These are phyloP conservation scores for Catostomus latipinnis DNA, from an alignment of 2,797 vertebrate species.

Conservation along the genomic window DNA sequence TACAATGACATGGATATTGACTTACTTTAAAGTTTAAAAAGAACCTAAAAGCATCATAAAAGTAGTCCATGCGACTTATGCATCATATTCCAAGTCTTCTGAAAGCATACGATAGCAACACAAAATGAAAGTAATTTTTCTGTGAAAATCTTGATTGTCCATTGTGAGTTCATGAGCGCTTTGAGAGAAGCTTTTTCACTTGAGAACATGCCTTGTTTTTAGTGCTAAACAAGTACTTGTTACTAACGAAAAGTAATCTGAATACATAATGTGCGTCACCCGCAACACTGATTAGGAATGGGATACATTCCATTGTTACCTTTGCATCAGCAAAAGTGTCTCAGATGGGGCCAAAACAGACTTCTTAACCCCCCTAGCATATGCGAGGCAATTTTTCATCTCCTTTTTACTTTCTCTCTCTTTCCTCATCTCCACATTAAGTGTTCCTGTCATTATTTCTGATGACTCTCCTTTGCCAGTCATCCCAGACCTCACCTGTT, in stretches of 20 bases:
- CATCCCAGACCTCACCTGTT: slow-evolving; percentile 60
- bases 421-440: slow-evolving; percentile 34
- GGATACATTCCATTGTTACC: neutral
- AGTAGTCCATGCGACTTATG: too few relatives aligned
- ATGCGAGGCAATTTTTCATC: slow-evolving; percentile 14
- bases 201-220: too few relatives aligned
- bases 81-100: too few relatives aligned
- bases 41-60: too few relatives aligned
- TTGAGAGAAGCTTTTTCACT: too few relatives aligned
- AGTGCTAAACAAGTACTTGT: neutral
- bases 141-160: too few relatives aligned
- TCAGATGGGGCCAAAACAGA: slow-evolving; percentile 6
- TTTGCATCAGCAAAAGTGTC: slow-evolving; percentile 10
- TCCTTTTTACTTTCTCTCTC: neutral
- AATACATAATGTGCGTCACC: too few relatives aligned
- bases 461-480: slow-evolving; percentile 61
- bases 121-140: too few relatives aligned
- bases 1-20: too few relatives aligned
- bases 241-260: neutral
- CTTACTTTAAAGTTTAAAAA: too few relatives aligned
- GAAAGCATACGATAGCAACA: too few relatives aligned
- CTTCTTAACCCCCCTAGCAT: neutral
- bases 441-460: slow-evolving; percentile 61
- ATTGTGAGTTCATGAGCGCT: neutral
- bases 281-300: neutral